phyloP scores from a whole-genome alignment of 2,797 vertebrate genomes.

The Tachyglossus aculeatus region DNA sequence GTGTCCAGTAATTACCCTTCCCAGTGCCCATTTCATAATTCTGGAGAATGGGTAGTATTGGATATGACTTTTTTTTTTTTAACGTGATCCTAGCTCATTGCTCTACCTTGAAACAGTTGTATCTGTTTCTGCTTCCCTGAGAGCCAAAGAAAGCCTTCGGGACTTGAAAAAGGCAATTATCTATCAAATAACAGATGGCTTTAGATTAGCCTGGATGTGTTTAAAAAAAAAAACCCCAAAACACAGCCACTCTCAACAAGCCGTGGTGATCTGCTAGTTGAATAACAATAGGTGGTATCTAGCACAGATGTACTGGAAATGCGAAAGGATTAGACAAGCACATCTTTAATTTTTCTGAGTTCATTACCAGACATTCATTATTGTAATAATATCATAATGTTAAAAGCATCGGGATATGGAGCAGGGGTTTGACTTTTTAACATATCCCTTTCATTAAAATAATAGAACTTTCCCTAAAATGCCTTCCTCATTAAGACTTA shows the following conservation, averaged over 20 bases:
- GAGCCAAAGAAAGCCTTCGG: conserved; percentile 41
- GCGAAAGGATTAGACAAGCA: conserved; percentile 55
- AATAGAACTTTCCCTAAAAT: conserved; percentile 49
- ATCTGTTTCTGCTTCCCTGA: conserved; percentile 52
- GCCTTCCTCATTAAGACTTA: conserved; percentile 51
- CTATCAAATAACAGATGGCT: conserved; percentile 73
- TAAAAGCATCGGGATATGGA: conserved; percentile 41
- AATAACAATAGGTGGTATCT: conserved; percentile 65
- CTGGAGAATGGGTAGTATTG: not conserved
- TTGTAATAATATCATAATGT: conserved; percentile 62
- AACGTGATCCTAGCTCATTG: not conserved
- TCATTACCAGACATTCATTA: conserved; percentile 65
- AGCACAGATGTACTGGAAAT: conserved; percentile 66
- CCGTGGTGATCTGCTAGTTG: conserved; percentile 75
- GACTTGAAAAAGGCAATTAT: conserved; percentile 63
- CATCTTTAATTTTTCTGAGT: conserved; percentile 59
- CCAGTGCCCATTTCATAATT: not conserved
- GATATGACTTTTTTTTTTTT: conserved; percentile 6
- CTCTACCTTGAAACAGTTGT: conserved; percentile 62
- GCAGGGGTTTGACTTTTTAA: conserved; percentile 34
- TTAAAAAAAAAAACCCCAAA: too few species aligned
- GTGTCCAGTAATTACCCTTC: too few species aligned
- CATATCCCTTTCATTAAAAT: conserved; percentile 60
- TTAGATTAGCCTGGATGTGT: conserved; percentile 60
- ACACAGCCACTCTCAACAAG: conserved; percentile 66